Percentiles rank a stretch among this genome's conserved stretches.
Evolutionary conservation across 2,113 vertebrate genomes (phyloP).

Genomic region (Otis tarda): DNA sequence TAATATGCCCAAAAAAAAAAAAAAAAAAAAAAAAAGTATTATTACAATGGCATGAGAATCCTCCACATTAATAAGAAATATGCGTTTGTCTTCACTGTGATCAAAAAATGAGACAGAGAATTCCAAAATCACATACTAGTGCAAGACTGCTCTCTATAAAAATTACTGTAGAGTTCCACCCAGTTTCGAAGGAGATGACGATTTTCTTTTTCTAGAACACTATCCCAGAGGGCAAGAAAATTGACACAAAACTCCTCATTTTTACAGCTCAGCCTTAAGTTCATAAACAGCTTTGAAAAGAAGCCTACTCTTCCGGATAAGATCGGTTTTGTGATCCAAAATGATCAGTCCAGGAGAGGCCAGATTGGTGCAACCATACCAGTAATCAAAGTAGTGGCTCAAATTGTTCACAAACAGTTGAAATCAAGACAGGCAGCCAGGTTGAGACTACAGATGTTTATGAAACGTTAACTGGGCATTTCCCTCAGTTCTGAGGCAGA

Average conservation of each 20-base stretch:
- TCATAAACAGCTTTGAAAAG: background rate
- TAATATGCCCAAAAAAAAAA: background rate
- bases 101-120: background rate
- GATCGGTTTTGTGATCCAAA: background rate
- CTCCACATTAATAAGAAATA: background rate
- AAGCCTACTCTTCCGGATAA: background rate
- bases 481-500: background rate
- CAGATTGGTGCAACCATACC: background rate
- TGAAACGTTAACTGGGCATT: conserved; percentile 29
- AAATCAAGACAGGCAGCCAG: background rate
- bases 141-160: background rate
- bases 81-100: background rate
- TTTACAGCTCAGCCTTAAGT: background rate
- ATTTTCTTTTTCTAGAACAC: background rate
- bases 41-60: background rate
- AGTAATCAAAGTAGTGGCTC: background rate
- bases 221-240: background rate
- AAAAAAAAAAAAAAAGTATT: background rate
- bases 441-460: background rate
- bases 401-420: background rate
- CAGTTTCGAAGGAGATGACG: background rate
- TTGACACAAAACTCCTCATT: background rate
- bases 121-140: background rate
- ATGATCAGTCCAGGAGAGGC: background rate
- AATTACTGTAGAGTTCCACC: background rate